Percentiles rank a stretch among this genome's conserved stretches.
phyloP scores from a whole-genome alignment of 2,888 invertebrate species.

The Fragum sueziense region DNA sequence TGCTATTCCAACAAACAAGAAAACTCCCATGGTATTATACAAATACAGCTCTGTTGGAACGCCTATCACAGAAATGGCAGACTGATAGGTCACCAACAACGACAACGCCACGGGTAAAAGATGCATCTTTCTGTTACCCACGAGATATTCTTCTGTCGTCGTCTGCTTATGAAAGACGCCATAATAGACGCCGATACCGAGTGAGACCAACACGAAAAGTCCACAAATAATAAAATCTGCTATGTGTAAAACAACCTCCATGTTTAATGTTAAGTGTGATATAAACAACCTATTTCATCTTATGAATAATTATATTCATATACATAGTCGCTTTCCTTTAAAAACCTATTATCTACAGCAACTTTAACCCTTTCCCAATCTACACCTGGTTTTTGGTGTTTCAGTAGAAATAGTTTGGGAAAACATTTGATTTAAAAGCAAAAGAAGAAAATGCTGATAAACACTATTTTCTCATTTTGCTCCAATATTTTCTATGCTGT shows the following conservation, averaged over 20 bases:
- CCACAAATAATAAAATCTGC: conserved; percentile 56
- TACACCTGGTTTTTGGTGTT: too few species aligned
- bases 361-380: too few species aligned
- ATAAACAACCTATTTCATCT: too few species aligned
- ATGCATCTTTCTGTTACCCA: conserved; percentile 65
- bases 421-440: too few species aligned
- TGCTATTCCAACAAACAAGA: conserved; percentile 45
- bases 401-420: too few species aligned
- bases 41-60: conserved; percentile 65
- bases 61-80: conserved; percentile 69
- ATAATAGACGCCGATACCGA: conserved; percentile 61
- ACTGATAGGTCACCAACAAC: conserved; percentile 70
- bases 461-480: too few species aligned
- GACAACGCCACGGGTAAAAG: conserved; percentile 70
- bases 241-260: conserved; percentile 34
- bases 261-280: too few species aligned
- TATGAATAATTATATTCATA: too few species aligned
- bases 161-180: conserved; percentile 52
- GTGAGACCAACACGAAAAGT: conserved; percentile 44
- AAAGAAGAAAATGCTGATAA: too few species aligned
- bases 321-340: too few species aligned
- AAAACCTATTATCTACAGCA: too few species aligned
- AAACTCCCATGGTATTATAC: conserved; percentile 61
- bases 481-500: too few species aligned
- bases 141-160: conserved; percentile 66